phyloP scores from a whole-genome alignment of 2,113 vertebrate genomes.

The Oreotragus oreotragus region DNA sequence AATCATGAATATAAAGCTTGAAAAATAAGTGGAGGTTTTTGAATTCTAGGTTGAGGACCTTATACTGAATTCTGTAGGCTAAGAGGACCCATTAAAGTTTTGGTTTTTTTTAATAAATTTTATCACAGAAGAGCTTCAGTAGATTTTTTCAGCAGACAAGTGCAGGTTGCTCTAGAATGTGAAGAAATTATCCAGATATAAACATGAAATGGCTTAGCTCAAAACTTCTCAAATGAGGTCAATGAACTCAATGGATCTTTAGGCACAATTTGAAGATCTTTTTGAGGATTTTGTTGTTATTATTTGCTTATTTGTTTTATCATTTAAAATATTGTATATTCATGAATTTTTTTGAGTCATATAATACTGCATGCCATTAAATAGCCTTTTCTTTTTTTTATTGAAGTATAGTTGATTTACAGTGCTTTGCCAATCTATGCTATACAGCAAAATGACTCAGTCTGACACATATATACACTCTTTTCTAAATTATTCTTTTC shows the following conservation, averaged over 20 bases:
- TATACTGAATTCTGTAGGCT: background rate
- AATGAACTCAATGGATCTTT: background rate
- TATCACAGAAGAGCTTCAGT: background rate
- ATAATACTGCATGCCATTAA: background rate
- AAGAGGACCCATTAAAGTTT: background rate
- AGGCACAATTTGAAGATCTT: background rate
- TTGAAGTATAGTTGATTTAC: background rate
- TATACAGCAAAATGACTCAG: background rate
- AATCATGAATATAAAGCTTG: background rate
- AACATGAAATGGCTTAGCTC: background rate
- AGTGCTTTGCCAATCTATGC: background rate
- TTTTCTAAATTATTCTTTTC: background rate
- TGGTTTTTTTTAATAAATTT: background rate
- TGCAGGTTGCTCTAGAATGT: background rate
- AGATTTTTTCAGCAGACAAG: background rate
- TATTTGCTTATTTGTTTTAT: background rate
- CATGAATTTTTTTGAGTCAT: background rate
- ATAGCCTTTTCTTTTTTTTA: background rate
- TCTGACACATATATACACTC: background rate
- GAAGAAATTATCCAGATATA: background rate
- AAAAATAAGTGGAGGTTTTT: background rate
- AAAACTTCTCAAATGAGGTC: background rate
- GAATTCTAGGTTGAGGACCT: background rate
- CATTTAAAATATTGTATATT: background rate
- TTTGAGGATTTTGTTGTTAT: background rate